phyloP scores from a whole-genome alignment of 2,113 vertebrate genomes.

The Excalfactoria chinensis region DNA sequence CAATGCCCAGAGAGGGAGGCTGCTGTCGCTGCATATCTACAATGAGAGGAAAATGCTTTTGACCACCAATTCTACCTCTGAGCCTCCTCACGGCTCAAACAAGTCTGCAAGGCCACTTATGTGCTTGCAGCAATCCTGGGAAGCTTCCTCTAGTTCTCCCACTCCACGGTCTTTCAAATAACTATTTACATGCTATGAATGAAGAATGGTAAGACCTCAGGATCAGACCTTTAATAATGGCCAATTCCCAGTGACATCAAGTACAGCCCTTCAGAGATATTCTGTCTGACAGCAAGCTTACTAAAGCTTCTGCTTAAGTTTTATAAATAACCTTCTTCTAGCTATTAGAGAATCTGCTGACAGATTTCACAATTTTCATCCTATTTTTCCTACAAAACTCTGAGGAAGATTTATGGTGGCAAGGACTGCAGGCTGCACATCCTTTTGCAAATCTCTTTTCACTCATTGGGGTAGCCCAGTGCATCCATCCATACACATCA shows the following conservation, averaged over 20 bases:
- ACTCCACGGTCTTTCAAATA: not conserved
- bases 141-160: not conserved
- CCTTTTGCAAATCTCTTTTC: not conserved
- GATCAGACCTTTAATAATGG: not conserved
- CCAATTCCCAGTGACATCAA: not conserved
- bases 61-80: fast-evolving
- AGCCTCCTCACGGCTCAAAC: not conserved
- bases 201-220: fast-evolving
- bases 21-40: not conserved
- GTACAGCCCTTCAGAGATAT: not conserved
- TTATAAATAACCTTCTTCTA: not conserved
- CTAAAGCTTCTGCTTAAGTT: slow-evolving; percentile 9
- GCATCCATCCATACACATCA: not conserved
- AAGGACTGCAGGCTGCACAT: slow-evolving; percentile 15
- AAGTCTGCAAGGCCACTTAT: not conserved
- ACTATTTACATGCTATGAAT: not conserved
- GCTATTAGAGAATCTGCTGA: not conserved
- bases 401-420: slow-evolving; percentile 27
- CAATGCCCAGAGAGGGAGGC: fast-evolving
- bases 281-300: not conserved
- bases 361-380: not conserved
- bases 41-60: not conserved
- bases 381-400: not conserved
- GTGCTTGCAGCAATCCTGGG: not conserved
- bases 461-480: not conserved